Conservation (phyloP, 1,140 invertebrate genomes). For the Paracyclopina nana region DNA sequence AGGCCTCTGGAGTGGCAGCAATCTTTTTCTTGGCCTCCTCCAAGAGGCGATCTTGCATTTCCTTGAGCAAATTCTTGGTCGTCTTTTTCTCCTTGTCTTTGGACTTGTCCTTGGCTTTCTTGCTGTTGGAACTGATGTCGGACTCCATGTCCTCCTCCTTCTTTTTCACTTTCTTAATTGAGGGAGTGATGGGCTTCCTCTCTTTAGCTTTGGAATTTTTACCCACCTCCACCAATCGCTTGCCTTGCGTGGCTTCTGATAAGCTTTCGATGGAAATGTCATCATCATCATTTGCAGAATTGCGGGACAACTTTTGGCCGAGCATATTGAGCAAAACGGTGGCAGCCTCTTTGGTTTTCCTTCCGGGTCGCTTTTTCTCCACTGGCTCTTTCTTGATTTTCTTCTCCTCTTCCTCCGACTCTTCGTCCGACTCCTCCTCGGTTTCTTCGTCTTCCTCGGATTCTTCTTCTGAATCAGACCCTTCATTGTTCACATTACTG, state of each 20-base stretch:
- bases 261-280: not conserved
- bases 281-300: not conserved
- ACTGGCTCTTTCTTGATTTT: not conserved
- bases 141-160: not conserved
- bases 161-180: not conserved
- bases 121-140: not conserved
- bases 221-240: too few species aligned
- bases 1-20: not conserved
- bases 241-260: not conserved
- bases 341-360: conserved; percentile 12
- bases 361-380: not conserved
- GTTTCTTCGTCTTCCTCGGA: conserved; percentile 8
- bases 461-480: conserved; percentile 8
- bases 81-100: conserved; percentile 12
- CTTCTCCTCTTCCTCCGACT: not conserved
- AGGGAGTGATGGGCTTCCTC: not conserved
- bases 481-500: not conserved
- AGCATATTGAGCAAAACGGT: conserved; percentile 9
- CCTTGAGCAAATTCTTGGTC: conserved; percentile 10
- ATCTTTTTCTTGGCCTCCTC: conserved; percentile 14
- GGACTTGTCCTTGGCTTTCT: not conserved
- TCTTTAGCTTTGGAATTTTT: not conserved
- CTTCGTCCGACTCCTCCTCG: not conserved
- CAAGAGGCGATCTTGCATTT: conserved; percentile 14
- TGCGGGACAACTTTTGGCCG: not conserved